Evolutionary conservation across 1,140 invertebrate species (phyloP).

Genomic region (Drosophila equinoxialis): DNA sequence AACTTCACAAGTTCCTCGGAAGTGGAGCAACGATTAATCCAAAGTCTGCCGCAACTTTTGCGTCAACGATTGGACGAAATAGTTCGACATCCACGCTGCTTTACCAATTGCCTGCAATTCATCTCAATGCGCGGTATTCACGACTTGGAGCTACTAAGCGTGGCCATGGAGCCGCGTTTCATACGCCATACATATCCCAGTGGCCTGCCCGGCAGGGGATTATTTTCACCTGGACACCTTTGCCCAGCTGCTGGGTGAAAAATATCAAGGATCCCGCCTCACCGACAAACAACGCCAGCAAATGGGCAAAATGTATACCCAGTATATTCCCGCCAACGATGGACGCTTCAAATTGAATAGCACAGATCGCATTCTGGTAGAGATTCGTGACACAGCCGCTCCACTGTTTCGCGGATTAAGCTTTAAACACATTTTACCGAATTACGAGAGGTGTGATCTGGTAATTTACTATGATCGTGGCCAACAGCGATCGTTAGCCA

Average conservation of each 20-base stretch:
- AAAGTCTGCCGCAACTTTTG: slow-evolving; percentile 83
- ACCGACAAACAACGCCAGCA: slow-evolving; percentile 66
- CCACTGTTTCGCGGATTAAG: slow-evolving; percentile 50
- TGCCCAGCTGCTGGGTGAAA: slow-evolving; percentile 83
- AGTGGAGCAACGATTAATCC: slow-evolving; percentile 80
- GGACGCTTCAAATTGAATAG: slow-evolving; percentile 80
- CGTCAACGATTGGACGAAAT: slow-evolving; percentile 83
- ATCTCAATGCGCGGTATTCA: slow-evolving; percentile 83
- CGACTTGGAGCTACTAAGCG: slow-evolving; percentile 84
- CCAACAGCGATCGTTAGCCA: slow-evolving; percentile 34
- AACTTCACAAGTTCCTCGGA: slow-evolving; percentile 82
- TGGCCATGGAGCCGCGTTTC: slow-evolving; percentile 82
- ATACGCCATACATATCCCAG: slow-evolving; percentile 80
- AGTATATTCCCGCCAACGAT: slow-evolving; percentile 83
- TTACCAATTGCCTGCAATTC: slow-evolving; percentile 83
- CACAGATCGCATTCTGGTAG: slow-evolving; percentile 83
- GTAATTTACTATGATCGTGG: slow-evolving; percentile 69
- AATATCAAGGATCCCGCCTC: slow-evolving; percentile 84
- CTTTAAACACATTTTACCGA: slow-evolving; percentile 85
- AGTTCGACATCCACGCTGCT: slow-evolving; percentile 78
- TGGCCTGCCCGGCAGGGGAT: slow-evolving; percentile 79
- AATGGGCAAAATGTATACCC: slow-evolving; percentile 83
- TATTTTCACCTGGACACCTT: slow-evolving; percentile 84
- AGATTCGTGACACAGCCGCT: slow-evolving; percentile 75
- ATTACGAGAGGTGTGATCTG: slow-evolving; percentile 84